Conservation (phyloP, 2,113 vertebrate genomes). For the Phyllopteryx taeniolatus region DNA sequence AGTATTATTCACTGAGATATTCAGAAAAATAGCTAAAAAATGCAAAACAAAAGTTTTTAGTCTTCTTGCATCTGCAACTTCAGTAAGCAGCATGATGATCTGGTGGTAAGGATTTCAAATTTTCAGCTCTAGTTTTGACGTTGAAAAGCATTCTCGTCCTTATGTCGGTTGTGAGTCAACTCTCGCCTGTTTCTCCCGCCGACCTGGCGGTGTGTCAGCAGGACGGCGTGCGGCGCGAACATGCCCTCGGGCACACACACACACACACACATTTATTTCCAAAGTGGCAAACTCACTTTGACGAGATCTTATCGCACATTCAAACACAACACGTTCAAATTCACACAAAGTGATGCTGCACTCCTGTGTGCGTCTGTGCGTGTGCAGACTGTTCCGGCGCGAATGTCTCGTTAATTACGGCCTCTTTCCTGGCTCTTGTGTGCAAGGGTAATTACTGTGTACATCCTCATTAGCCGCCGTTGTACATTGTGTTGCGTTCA, state of each 20-base stretch:
- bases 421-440: not conserved
- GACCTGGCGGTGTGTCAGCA: conserved; percentile 47
- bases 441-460: not conserved
- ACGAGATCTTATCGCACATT: not conserved
- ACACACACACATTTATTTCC: conserved; percentile 19
- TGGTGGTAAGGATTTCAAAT: not conserved
- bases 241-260: conserved; percentile 47
- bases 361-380: conserved; percentile 4
- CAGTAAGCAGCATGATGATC: no score
- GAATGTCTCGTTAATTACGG: conserved; percentile 5
- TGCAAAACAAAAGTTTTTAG: no score
- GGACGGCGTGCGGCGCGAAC: conserved; percentile 39
- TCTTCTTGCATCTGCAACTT: no score
- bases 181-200: conserved; percentile 59
- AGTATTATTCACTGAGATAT: not conserved
- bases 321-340: not conserved
- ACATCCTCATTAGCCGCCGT: not conserved
- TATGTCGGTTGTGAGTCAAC: conserved; percentile 23
- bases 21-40: not conserved
- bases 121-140: no score
- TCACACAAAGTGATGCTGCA: not conserved
- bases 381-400: not conserved
- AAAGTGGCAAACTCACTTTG: not conserved
- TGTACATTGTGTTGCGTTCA: not conserved
- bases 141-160: not conserved